Percentiles rank a stretch among this genome's conserved stretches.
These are phyloP conservation scores for Strigamia crassipes DNA, from an alignment of 2,888 invertebrate genomes.

Conservation along the genomic window DNA sequence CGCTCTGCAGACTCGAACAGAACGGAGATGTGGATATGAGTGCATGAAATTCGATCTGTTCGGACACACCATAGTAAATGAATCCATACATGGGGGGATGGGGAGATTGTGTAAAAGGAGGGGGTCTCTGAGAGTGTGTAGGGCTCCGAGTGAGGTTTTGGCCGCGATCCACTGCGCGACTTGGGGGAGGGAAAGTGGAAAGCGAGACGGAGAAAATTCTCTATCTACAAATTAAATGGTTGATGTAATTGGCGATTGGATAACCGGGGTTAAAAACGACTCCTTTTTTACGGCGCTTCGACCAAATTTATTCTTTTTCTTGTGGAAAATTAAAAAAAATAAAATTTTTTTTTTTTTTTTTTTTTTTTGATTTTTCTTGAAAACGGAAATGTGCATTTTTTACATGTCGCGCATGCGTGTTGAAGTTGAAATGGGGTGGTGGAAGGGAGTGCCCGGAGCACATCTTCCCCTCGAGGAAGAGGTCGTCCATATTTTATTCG, in stretches of 20 bases:
- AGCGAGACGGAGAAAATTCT: background rate
- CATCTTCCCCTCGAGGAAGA: background rate
- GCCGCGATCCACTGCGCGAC: background rate
- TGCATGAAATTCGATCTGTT: no score
- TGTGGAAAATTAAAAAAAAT: no score
- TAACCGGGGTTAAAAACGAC: background rate
- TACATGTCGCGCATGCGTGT: background rate
- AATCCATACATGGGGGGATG: no score
- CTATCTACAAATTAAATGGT: background rate
- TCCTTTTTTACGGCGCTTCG: background rate
- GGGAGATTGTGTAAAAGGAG: background rate
- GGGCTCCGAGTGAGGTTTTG: background rate
- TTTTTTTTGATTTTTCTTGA: background rate
- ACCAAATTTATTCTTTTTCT: background rate
- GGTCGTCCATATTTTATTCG: slow-evolving; percentile 43
- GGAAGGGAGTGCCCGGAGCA: background rate
- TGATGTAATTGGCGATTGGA: background rate
- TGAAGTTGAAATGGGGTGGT: background rate
- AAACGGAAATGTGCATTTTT: no score
- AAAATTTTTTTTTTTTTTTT: background rate
- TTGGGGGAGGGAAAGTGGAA: background rate
- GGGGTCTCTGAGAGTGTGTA: background rate
- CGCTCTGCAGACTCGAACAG: no score
- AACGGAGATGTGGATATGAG: no score
- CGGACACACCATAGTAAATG: no score